Evolutionary conservation across 2,888 invertebrate genomes (phyloP), one percentile per base, ranked within the genome.

Genomic region (Anorthoa munda): DNA sequence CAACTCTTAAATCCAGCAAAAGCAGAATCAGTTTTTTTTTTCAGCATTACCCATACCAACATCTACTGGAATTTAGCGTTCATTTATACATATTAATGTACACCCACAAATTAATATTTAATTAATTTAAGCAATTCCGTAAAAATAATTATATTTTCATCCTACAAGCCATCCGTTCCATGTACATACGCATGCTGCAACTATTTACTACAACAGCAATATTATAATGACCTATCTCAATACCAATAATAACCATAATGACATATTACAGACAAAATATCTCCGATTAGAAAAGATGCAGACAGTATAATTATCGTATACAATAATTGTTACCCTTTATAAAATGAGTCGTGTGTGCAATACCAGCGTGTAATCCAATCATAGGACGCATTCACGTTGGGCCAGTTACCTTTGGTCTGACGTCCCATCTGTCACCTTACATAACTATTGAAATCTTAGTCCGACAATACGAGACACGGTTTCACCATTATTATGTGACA

Each of bases 351-450:
- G 69, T 68, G 72, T 76, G 77, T 77, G 82, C 78, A 82, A 82
- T 82, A 81, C 73, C 53, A 45, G 71, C 60, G 59, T 70, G 73
- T 68, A 83, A 81, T 72, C 86, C 72, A 85, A 87, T 85, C 85
- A 82, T 81, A 70, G 66, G 72, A 79, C 74, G 71, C 61, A 86
- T 87, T 86, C 66, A 82, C 66, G 69, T 66, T 82, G 82, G 86
- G 85, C 83, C 80, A 82, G 83, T 87, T 87, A 87, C 86, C 89
- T 87, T 85, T 89, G 78, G 83, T 83, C 84, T 81, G 75, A 73
- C 78, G 75, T 85, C 84, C 87, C 85, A 88, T 86, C 83, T 74
- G 86, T 88, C 85, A 87, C 69, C 59, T 90, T 89, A 89, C 80
- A 86, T 87, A 90, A 90, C 83, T 71, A 77, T 84, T 81, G 82